Conservation (phyloP, 2,113 vertebrate species). For the Alosa alosa region DNA sequence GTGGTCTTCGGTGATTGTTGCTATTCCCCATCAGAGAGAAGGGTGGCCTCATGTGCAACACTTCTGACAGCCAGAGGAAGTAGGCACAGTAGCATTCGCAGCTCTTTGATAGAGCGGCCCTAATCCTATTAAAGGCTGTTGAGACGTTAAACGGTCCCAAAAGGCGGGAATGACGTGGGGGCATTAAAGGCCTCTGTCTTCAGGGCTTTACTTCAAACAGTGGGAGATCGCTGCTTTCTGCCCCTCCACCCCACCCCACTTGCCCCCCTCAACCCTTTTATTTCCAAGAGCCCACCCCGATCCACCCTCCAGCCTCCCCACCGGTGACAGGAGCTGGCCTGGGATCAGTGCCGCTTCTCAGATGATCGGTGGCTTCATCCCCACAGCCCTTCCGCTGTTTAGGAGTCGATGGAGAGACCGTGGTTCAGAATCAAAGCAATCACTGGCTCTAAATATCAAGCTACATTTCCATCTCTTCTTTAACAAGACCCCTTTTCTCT, state of each 20-base stretch:
- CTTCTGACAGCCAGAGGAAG: neutral
- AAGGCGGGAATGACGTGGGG: constrained; percentile 48
- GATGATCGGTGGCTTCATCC: neutral
- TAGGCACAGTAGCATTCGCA: neutral
- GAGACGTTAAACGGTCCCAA: constrained; percentile 56
- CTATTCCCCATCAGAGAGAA: neutral
- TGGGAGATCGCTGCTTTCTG: neutral
- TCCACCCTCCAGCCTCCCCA: neutral
- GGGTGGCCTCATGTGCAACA: neutral
- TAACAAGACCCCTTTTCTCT: neutral
- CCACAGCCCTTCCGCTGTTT: neutral
- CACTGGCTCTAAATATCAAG: constrained; percentile 20
- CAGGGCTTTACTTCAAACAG: neutral
- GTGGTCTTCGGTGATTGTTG: neutral
- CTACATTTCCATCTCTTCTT: constrained; percentile 25
- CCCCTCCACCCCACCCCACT: neutral
- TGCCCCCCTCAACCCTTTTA: neutral
- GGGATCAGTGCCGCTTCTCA: constrained; percentile 28
- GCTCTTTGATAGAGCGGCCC: constrained; percentile 23
- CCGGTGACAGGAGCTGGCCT: constrained; percentile 34
- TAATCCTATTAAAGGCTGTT: constrained; percentile 68
- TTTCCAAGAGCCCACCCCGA: neutral
- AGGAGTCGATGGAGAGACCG: neutral
- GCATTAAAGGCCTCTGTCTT: constrained; percentile 28
- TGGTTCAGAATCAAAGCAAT: constrained; percentile 6